Conservation (phyloP, 2,888 invertebrate genomes). For the Spodoptera littoralis region DNA sequence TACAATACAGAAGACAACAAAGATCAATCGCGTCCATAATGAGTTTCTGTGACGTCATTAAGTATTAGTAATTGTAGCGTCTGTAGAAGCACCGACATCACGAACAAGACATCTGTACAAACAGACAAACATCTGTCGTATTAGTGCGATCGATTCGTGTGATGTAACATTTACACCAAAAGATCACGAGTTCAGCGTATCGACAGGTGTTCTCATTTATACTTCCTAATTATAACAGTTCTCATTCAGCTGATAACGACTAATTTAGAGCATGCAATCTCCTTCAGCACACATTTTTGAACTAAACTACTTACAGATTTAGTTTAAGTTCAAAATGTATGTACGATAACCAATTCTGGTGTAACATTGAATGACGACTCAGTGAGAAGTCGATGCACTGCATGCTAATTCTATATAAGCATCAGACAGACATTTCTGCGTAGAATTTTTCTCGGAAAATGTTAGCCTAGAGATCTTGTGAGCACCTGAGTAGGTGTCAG, state of each 20-base stretch:
- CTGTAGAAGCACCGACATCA: slow-evolving; percentile 32
- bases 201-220: slow-evolving; percentile 43
- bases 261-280: neutral
- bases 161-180: slow-evolving; percentile 46
- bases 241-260: slow-evolving; percentile 14
- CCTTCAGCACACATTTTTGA: no score
- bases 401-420: slow-evolving; percentile 18
- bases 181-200: slow-evolving; percentile 32
- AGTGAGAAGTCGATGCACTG: slow-evolving; percentile 17
- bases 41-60: neutral
- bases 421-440: slow-evolving; percentile 21
- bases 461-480: slow-evolving; percentile 27
- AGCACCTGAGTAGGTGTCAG: slow-evolving; percentile 56
- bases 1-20: neutral
- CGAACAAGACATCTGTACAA: slow-evolving; percentile 42
- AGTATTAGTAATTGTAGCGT: slow-evolving; percentile 11
- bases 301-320: no score
- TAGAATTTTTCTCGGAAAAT: slow-evolving; percentile 38
- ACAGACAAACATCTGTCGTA: slow-evolving; percentile 41
- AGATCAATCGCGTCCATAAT: slow-evolving; percentile 6
- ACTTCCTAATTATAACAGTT: slow-evolving; percentile 25
- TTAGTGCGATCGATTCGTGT: slow-evolving; percentile 31
- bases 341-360: no score
- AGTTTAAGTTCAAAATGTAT: no score
- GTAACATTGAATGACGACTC: neutral